Evolutionary conservation across 1,140 invertebrate genomes (phyloP), one percentile per base, ranked within the genome.

Genomic region (Thaumetopoea pityocampa): DNA sequence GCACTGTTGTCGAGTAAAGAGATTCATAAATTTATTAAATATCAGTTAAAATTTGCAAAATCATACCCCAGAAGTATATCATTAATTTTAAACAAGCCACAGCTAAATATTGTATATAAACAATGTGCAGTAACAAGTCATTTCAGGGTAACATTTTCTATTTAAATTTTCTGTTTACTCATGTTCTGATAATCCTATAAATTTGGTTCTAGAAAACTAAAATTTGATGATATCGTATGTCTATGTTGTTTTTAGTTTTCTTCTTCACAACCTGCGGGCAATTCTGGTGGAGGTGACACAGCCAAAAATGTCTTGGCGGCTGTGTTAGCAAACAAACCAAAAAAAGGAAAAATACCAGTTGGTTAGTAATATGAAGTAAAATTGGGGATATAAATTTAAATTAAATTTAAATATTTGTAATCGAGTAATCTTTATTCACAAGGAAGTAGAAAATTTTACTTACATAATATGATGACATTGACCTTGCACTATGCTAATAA

Each of bases 241-340:
- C 5, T 1, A n/a, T 11, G 2, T 30, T 7, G 8, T 32, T 23
- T 8, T 20, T 67, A 81, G 77, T 59, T 51, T 53, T 74, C 78
- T 49, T 72, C 72, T 3, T 50, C 70, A 23, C 41, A 54, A n/a
- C 29, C 66, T 34, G 44, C 69, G 20, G 67, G 34, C 46, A 66
- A 52, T 52, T 8, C 50, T 22, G 56, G 51, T 18, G 58, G 70
- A 0, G 46, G 54, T 5, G 73, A 84, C 44, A 38, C 77, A 3
- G 83, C 79, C 1, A 84, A 85, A 70, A 84, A 84, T 76, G 72
- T 86, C 30, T 65, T 86, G 56, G 79, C 85, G 42, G 77, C 78
- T 7, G 76, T 85, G 34, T 76, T 86, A 62, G 70, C 69, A 38
- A 85, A 82, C 58, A 80, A 69, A 64, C 79, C 78, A n/a, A 85